phyloP scores from a whole-genome alignment of 2,888 invertebrate genomes.

The Melanotus villosus region DNA sequence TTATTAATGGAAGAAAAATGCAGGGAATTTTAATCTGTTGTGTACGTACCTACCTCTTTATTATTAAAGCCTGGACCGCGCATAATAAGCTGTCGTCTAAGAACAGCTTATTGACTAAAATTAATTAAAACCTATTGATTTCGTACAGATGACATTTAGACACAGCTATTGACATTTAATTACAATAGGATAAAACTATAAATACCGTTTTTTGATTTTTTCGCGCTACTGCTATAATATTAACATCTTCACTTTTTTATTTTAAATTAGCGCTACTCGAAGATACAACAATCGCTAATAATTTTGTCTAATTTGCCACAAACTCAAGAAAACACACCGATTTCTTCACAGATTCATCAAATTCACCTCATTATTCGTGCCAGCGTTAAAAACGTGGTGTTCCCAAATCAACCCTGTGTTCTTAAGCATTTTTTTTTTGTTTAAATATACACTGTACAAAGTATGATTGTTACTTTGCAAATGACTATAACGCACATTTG shows the following conservation, averaged over 20 bases:
- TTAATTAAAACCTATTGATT: slow-evolving; percentile 39
- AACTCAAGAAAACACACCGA: slow-evolving; percentile 5
- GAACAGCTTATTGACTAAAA: slow-evolving; percentile 51
- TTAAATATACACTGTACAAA: slow-evolving; percentile 3
- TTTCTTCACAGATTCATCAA: slow-evolving; percentile 1
- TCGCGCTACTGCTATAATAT: slow-evolving; percentile 32
- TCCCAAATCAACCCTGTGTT: slow-evolving; percentile 57
- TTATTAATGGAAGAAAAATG: slow-evolving; percentile 13
- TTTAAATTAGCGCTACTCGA: slow-evolving; percentile 27
- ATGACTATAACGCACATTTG: slow-evolving; percentile 16
- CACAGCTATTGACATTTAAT: slow-evolving; percentile 39
- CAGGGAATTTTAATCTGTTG: slow-evolving; percentile 31
- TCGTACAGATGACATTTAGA: slow-evolving; percentile 37
- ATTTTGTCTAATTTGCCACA: slow-evolving; percentile 24
- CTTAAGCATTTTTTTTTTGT: slow-evolving; percentile 26
- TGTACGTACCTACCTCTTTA: slow-evolving; percentile 27
- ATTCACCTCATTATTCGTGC: slow-evolving; percentile 13
- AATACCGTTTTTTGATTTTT: slow-evolving; percentile 35
- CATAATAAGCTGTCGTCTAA: slow-evolving; percentile 48
- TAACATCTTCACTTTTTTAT: too few relatives aligned
- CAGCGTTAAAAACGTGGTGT: slow-evolving; percentile 49
- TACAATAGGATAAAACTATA: slow-evolving; percentile 33
- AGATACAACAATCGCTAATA: slow-evolving; percentile 9
- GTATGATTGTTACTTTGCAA: not conserved
- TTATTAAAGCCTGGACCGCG: slow-evolving; percentile 57